Conservation (phyloP, 2,888 invertebrate species). For the Drosophila atripex region DNA sequence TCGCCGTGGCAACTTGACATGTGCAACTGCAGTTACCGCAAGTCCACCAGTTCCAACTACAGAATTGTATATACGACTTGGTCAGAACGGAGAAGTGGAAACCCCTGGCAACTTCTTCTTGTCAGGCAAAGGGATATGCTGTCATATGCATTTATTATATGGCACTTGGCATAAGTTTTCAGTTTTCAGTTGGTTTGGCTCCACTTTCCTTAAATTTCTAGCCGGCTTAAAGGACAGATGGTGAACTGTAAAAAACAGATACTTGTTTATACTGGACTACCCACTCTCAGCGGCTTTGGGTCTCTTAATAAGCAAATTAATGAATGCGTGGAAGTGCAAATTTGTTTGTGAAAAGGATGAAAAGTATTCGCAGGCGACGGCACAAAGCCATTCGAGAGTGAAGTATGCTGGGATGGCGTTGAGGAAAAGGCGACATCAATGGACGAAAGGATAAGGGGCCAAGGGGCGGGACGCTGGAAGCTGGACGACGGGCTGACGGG, state of each 20-base stretch:
- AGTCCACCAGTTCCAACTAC: constrained; percentile 28
- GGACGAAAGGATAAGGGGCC: constrained; percentile 23
- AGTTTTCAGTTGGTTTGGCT: constrained; percentile 19
- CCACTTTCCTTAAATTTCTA: constrained; percentile 33
- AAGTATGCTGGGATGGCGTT: constrained; percentile 12
- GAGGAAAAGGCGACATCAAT: constrained; percentile 46
- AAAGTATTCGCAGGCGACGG: constrained; percentile 40
- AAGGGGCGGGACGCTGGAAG: constrained; percentile 18
- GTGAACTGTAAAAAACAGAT: background rate
- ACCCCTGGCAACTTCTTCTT: constrained; percentile 52
- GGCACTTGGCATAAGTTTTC: constrained; percentile 53
- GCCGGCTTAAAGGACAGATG: constrained; percentile 31
- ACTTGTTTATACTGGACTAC: constrained; percentile 1
- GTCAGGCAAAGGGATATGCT: constrained; percentile 70
- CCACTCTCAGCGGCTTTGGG: constrained; percentile 1
- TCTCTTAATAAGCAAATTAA: constrained; percentile 63
- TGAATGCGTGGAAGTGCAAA: constrained; percentile 73
- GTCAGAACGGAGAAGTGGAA: background rate
- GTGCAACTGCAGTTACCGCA: constrained; percentile 48
- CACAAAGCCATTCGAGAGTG: constrained; percentile 27
- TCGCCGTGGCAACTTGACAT: constrained; percentile 45
- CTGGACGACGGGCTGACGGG: constrained; percentile 30
- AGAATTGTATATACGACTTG: constrained; percentile 27
- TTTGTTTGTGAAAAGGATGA: constrained; percentile 63
- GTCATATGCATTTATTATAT: constrained; percentile 67